A percentile compares a stretch with the other conserved stretches of the same genome.
Evolutionary conservation across 2,888 invertebrate species (phyloP).

Genomic region (Aporophyla nigra): DNA sequence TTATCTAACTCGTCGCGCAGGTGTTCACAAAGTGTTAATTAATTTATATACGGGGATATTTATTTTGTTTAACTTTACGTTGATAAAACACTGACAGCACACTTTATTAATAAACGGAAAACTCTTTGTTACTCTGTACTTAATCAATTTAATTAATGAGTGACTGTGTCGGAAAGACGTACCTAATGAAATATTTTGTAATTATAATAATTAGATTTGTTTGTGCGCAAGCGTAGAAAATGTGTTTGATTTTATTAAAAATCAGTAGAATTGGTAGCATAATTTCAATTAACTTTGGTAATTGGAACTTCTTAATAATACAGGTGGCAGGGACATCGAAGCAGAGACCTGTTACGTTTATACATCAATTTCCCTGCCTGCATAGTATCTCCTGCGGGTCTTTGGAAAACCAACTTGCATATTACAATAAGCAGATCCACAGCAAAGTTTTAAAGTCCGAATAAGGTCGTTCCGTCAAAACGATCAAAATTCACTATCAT

Average conservation of each 20-base stretch:
- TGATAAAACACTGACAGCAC: conserved; percentile 80
- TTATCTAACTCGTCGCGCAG: conserved; percentile 79
- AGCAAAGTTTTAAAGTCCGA: not conserved
- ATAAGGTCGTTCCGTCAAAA: conserved; percentile 4
- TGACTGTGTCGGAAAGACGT: conserved; percentile 42
- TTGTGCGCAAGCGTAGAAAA: not conserved
- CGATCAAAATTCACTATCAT: conserved; percentile 14
- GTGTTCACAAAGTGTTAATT: conserved; percentile 83
- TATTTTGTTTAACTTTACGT: conserved; percentile 78
- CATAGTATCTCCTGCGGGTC: not conserved
- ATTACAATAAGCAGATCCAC: not conserved
- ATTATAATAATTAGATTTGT: conserved; percentile 22
- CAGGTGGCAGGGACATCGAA: too few relatives aligned
- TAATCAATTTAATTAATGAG: conserved; percentile 80
- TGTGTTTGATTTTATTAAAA: not conserved
- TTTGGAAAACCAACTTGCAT: not conserved
- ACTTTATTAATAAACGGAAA: conserved; percentile 64
- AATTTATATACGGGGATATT: conserved; percentile 79
- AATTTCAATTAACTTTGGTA: not conserved
- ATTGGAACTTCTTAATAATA: not conserved
- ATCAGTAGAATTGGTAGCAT: not conserved
- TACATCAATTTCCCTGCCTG: too few relatives aligned
- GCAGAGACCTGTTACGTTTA: too few relatives aligned
- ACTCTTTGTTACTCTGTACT: conserved; percentile 73
- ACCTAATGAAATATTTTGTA: conserved; percentile 15